Evolutionary conservation across 2,113 vertebrate species (phyloP).

Genomic region (Corythornis vintsioides): DNA sequence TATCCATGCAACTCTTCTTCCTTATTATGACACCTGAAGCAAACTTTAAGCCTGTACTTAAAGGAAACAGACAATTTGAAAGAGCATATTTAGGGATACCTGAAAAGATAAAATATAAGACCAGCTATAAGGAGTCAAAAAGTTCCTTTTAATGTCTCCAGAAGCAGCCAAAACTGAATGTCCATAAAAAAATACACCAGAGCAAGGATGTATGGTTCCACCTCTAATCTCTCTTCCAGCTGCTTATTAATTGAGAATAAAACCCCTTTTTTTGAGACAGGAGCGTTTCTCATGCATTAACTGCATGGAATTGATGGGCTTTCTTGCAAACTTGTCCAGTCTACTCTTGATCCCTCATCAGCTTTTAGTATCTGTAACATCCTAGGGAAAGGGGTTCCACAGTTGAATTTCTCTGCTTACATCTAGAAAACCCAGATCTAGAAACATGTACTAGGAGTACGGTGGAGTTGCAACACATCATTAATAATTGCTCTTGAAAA

Average conservation of each 20-base stretch:
- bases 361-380: background rate
- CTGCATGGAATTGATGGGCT: background rate
- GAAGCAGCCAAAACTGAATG: background rate
- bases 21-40: background rate
- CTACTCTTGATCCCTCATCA: background rate
- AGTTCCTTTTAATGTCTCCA: background rate
- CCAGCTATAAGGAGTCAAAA: background rate
- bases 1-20: background rate
- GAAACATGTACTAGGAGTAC: background rate
- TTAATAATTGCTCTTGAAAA: background rate
- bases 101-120: background rate
- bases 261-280: background rate
- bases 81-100: background rate
- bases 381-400: background rate
- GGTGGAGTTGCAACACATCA: background rate
- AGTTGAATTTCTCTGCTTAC: background rate
- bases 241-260: background rate
- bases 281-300: background rate
- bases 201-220: background rate
- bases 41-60: background rate
- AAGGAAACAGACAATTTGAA: background rate
- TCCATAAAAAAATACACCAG: background rate
- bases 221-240: background rate
- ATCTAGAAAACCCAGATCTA: background rate
- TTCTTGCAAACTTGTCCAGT: background rate